Evolutionary conservation across 1,140 invertebrate species (phyloP).

Genomic region (Steinernema feltiae): DNA sequence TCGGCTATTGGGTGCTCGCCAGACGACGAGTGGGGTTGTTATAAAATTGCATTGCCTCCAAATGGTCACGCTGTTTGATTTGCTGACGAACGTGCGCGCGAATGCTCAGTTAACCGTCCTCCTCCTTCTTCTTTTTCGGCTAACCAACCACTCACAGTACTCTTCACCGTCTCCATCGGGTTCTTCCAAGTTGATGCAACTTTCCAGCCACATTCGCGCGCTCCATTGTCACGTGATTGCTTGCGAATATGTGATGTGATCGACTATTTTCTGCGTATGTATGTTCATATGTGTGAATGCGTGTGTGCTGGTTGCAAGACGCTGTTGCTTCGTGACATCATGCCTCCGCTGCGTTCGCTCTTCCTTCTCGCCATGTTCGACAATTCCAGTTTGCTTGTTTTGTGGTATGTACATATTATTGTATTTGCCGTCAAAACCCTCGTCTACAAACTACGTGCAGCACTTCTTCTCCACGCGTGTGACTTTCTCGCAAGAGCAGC

Average conservation of each 20-base stretch:
- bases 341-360: background rate
- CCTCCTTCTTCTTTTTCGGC: too few species aligned
- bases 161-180: too few species aligned
- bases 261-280: background rate
- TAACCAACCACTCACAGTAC: too few species aligned
- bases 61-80: background rate
- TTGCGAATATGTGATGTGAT: background rate
- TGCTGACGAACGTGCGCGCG: background rate
- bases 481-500: background rate
- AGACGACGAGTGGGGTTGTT: background rate
- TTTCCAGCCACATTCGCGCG: background rate
- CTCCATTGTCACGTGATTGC: too few species aligned
- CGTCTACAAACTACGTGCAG: background rate
- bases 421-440: background rate
- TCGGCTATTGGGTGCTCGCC: background rate
- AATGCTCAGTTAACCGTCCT: background rate
- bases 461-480: background rate
- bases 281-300: conserved; percentile 2
- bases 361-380: conserved; percentile 9
- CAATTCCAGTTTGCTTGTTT: conserved; percentile 14
- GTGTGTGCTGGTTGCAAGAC: background rate
- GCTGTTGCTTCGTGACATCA: background rate
- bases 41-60: conserved; percentile 15
- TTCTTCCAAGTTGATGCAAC: background rate
- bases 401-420: conserved; percentile 14